Evolutionary conservation across 1,140 invertebrate genomes (phyloP), one percentile per base, ranked within the genome.

Genomic region (Acromyrmex echinatior): DNA sequence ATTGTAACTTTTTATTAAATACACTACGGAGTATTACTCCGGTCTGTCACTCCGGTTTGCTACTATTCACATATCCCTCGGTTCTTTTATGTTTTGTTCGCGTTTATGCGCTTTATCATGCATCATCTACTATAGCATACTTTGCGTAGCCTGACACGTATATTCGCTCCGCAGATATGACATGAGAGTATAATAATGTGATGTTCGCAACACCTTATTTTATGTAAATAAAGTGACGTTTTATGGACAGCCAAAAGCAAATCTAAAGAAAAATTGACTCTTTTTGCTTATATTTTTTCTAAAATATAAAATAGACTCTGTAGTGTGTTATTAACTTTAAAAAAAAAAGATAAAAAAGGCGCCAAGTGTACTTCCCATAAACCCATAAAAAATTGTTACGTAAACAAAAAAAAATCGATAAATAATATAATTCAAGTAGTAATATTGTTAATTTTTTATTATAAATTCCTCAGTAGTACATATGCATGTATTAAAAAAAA

Each of bases 111-210:
- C 81, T 28, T 66, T 86, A 74, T 82, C 68, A 66, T 28, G 14
- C 71, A n/a, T 31, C 70, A 73, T 85, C 70, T 86, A 60, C 49
- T 12, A 14, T 35, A 18, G 9, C n/a, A 14, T 76, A 49, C 28
- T 58, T 76, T 60, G 18, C 82, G 31, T 76, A 62, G 56, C 28
- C 56, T 76, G 80, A 62, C 56, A 74, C 58, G 68, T 39, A 56
- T 31, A 35, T 31, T 56, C 53, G 18, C 31, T 60, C n/a, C 2
- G 9, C 66, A 21, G n/a, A 63, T 39, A 71, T 35, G 51, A 62
- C 65, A 5, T 78, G 77, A 89, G 28, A 49, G 58, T 28, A 45
- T 45, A 85, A 89, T 63, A 68, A 89, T 53, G 60, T 73, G 71
- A 77, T 84, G 71, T 77, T 68, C 31, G 5, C 31, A 65, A 70